phyloP scores from a whole-genome alignment of 2,888 invertebrate species.

The Ectemnius cavifrons region DNA sequence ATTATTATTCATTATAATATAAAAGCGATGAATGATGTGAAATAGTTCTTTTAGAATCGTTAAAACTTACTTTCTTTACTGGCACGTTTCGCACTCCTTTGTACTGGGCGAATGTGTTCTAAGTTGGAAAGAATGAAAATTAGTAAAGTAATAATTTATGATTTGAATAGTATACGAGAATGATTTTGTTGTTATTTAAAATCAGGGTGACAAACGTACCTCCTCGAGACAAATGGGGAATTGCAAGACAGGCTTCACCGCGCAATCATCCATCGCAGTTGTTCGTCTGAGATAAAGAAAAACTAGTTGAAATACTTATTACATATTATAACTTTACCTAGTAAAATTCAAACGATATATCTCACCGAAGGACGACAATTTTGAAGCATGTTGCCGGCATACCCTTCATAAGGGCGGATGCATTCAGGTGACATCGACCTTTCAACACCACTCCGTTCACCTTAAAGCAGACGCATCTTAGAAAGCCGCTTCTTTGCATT shows the following conservation, averaged over 20 bases:
- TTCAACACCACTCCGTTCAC: conserved; percentile 96
- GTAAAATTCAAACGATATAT: conserved; percentile 4
- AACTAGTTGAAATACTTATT: neutral
- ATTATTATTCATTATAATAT: neutral
- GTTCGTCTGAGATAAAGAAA: conserved; percentile 81
- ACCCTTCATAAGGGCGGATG: conserved; percentile 96
- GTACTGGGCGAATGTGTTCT: conserved; percentile 78
- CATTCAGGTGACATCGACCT: conserved; percentile 97
- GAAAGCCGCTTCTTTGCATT: no score
- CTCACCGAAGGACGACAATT: conserved; percentile 90
- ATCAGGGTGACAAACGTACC: conserved; percentile 79
- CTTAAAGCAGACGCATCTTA: conserved; percentile 78
- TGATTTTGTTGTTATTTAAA: neutral
- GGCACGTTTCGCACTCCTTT: conserved; percentile 89
- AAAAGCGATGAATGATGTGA: neutral
- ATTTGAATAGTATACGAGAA: neutral
- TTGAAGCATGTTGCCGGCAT: conserved; percentile 90
- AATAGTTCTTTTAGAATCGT: neutral
- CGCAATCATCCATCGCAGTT: conserved; percentile 87
- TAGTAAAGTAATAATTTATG: neutral
- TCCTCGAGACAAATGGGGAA: conserved; percentile 92
- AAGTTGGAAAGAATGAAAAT: conserved; percentile 11
- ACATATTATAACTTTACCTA: neutral
- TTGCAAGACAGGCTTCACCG: conserved; percentile 92
- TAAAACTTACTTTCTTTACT: conserved; percentile 87